These are phyloP conservation scores for Masticophis lateralis DNA, from an alignment of 2,797 vertebrate species.

Conservation along the genomic window DNA sequence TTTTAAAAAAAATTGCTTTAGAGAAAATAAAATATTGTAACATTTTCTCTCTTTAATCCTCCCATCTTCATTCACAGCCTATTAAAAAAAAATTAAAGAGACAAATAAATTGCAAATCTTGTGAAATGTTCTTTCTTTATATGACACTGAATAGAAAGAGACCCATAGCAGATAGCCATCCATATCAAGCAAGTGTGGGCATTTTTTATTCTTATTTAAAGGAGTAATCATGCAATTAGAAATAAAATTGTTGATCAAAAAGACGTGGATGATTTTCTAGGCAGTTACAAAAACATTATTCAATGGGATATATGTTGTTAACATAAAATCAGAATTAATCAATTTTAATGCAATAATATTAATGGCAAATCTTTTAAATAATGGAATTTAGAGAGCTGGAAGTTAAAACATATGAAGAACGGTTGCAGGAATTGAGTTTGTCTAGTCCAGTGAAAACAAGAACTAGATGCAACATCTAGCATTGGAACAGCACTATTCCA, in stretches of 20 bases:
- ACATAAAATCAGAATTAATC: not conserved
- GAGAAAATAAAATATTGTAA: not conserved
- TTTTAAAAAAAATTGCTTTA: too few species aligned
- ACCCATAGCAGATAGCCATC: conserved; percentile 7
- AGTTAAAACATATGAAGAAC: not conserved
- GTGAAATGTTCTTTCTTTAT: conserved; percentile 37
- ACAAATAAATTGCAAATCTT: conserved; percentile 39
- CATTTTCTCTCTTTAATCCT: not conserved
- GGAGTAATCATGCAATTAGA: conserved; percentile 12
- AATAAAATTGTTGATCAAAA: not conserved
- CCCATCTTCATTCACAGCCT: not conserved
- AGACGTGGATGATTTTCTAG: not conserved
- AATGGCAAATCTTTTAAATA: not conserved
- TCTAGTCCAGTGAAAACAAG: too few species aligned
- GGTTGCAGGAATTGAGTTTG: too few species aligned
- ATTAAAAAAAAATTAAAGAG: conserved; percentile 6
- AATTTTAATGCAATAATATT: not conserved
- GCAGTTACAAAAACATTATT: not conserved
- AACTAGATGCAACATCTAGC: too few species aligned
- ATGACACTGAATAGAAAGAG: conserved; percentile 39
- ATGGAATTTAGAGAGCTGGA: not conserved
- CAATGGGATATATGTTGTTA: not conserved
- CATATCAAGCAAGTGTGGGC: not conserved
- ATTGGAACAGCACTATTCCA: too few species aligned
- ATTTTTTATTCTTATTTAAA: conserved; percentile 51